Conservation (phyloP, 92 coral and sea anemone species). For the Heteractis magnifica region DNA sequence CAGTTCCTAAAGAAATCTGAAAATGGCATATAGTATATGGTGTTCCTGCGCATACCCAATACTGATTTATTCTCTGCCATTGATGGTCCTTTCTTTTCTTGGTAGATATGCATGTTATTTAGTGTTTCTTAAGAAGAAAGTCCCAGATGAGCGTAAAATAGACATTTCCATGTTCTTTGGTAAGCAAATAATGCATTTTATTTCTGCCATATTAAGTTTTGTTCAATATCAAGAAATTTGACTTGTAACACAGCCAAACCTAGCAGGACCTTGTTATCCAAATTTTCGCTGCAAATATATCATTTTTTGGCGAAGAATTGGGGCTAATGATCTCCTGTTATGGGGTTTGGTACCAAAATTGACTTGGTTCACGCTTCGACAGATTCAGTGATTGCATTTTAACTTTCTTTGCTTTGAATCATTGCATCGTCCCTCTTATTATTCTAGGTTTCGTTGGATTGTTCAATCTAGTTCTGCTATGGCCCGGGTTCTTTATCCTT, state of each 20-base stretch:
- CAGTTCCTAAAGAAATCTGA: too few relatives aligned
- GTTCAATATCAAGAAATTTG: background rate
- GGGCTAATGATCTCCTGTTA: too few relatives aligned
- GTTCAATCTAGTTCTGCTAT: slow-evolving; percentile 65
- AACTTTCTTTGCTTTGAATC: background rate
- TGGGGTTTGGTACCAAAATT: too few relatives aligned
- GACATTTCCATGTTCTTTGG: slow-evolving; percentile 95
- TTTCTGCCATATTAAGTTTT: background rate
- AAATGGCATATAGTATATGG: too few relatives aligned
- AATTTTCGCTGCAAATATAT: too few relatives aligned
- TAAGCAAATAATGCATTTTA: slow-evolving; percentile 20
- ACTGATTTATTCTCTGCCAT: background rate
- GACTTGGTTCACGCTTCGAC: too few relatives aligned
- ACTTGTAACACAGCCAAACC: too few relatives aligned
- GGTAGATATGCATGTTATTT: slow-evolving; percentile 88
- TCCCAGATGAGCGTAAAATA: slow-evolving; percentile 82
- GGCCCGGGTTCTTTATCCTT: slow-evolving; percentile 93
- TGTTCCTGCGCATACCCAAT: background rate
- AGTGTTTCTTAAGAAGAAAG: slow-evolving; percentile 76
- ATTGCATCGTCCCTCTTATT: background rate
- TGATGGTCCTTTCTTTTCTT: slow-evolving; percentile 13
- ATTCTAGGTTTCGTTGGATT: slow-evolving; percentile 85
- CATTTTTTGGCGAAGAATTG: too few relatives aligned
- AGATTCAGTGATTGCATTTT: too few relatives aligned
- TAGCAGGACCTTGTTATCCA: too few relatives aligned